Base-by-base conservation (phyloP, 2,113 vertebrate genomes). In the Sprattus sprattus region DNA sequence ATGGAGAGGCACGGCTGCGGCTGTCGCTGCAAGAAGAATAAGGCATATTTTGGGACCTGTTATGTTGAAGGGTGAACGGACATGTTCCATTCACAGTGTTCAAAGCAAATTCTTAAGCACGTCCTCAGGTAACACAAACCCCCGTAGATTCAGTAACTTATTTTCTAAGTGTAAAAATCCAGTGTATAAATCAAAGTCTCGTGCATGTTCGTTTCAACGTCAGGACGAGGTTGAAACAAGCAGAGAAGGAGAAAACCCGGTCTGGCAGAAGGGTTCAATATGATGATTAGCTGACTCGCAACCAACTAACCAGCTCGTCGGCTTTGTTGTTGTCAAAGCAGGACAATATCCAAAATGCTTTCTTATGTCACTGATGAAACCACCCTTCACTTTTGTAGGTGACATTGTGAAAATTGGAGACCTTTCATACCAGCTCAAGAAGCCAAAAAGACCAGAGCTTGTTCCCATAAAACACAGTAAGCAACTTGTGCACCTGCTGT, bases 381-480 rank as follows among this genome's bases (percentile, higher is more conserved):
- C 13, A 81, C 50, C 81, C 3, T 86, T 90, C 84, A 83, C 88
- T n/a, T 91, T 92, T 93, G 83, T 89, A 99, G 98, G 97, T 90
- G 97, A 95, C 91, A 97, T 94, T n/a, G 92, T 99, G 90, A 97
- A 91, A 88, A 98, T 99, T n/a, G 98, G 98, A 80, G 97, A 98
- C 82, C 93, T 99, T 60, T 94, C 96, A 25, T 98, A 97, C 91
- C 96, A 95, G 89, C 90, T 98, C 88, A 99, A 97, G 94, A 84
- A 89, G 3, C 97, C 98, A 7, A 95, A 90, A 92, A 98, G 95
- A 85, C 98, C 98, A 15, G 98, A 99, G 89, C 95, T 98, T 46
- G 97, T 99, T 80, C 98, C 98, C 16, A 92, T 96, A 81, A 98
- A 98, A 89, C 97, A 99, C 93, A 95, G 98, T 99, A 97, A 71